Conservation (phyloP, 2,888 invertebrate species). For the Drosophila recens region DNA sequence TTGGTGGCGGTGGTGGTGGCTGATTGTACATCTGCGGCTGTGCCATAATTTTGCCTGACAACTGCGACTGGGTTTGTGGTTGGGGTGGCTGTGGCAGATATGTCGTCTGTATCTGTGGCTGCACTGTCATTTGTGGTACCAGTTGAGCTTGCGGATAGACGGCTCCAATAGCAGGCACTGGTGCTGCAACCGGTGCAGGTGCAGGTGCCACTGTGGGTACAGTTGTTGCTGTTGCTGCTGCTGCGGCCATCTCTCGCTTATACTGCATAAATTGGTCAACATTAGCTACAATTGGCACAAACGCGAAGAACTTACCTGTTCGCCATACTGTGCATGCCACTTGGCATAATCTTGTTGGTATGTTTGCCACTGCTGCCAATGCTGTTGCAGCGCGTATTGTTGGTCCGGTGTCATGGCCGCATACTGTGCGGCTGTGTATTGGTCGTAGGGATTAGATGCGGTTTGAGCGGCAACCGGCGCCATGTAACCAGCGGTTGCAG, state of each 20-base stretch:
- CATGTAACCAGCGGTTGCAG: conserved; percentile 8
- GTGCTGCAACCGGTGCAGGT: conserved; percentile 12
- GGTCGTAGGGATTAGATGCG: conserved; percentile 71
- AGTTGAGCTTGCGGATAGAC: conserved; percentile 39
- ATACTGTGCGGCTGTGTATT: conserved; percentile 83
- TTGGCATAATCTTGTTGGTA: conserved; percentile 85
- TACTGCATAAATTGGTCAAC: conserved; percentile 71
- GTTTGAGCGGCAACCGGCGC: conserved; percentile 5
- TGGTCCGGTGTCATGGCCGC: conserved; percentile 84
- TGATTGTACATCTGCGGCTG: conserved; percentile 82
- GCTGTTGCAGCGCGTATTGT: conserved; percentile 84
- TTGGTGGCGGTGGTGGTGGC: conserved; percentile 69
- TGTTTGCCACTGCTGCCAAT: conserved; percentile 85
- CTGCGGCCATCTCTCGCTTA: conserved; percentile 85
- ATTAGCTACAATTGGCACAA: not conserved
- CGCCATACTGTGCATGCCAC: conserved; percentile 85
- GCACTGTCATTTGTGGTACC: conserved; percentile 46
- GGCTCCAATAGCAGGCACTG: conserved; percentile 26
- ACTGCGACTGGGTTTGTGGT: not conserved
- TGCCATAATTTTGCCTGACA: conserved; percentile 72
- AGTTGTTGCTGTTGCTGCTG: conserved; percentile 61
- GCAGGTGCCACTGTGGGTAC: conserved; percentile 16
- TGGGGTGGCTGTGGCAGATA: conserved; percentile 24
- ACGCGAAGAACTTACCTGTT: conserved; percentile 75
- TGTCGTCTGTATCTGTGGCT: conserved; percentile 37